Percentiles rank a stretch among this genome's conserved stretches.
Conservation (phyloP, 2,888 invertebrate species). For the Drosophila nr. fundita region DNA sequence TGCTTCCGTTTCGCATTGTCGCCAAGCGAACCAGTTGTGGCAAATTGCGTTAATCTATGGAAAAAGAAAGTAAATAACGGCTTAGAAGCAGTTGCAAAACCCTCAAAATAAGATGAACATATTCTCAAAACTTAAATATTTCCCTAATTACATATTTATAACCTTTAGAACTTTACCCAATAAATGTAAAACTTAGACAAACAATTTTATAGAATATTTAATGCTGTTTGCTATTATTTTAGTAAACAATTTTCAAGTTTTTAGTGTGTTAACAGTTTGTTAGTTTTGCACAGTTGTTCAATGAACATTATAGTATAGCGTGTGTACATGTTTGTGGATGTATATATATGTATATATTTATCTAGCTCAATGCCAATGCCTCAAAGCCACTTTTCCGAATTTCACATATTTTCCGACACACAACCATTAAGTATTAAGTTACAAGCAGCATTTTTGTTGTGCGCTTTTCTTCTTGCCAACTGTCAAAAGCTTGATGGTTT, state of each 20-base stretch:
- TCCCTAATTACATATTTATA: neutral
- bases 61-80: neutral
- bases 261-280: neutral
- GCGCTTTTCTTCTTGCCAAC: neutral
- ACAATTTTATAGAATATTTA: neutral
- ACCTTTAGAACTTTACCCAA: neutral
- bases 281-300: neutral
- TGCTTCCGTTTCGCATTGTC: slow-evolving; percentile 68
- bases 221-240: neutral
- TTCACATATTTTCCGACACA: neutral
- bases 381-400: neutral
- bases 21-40: slow-evolving; percentile 53
- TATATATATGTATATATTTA: neutral
- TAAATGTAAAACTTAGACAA: neutral
- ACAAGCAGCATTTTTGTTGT: neutral
- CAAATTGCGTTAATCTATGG: slow-evolving; percentile 59
- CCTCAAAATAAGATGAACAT: neutral
- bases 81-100: slow-evolving; percentile 13
- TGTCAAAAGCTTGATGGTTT: neutral
- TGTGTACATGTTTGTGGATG: neutral
- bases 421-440: neutral
- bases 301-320: neutral
- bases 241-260: neutral
- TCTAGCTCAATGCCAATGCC: neutral
- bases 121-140: neutral